Conservation (phyloP, 2,797 vertebrate species). For the Coregonus ussuriensis region DNA sequence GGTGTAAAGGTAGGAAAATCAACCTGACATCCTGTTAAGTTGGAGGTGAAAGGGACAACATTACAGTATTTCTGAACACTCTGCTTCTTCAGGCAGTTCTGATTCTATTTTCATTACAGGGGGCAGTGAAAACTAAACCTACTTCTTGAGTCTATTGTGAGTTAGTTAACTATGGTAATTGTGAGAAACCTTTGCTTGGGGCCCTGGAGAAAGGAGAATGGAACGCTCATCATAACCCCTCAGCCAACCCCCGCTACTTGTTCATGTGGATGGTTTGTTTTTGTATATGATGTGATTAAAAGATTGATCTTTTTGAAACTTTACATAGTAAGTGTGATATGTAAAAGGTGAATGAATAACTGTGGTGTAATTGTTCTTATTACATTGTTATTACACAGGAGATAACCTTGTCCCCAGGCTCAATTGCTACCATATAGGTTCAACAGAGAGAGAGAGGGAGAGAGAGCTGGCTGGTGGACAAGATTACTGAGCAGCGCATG, state of each 20-base stretch:
- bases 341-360: neutral
- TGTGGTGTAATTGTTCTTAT: conserved; percentile 17
- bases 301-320: conserved; percentile 54
- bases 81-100: neutral
- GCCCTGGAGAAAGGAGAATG: conserved; percentile 8
- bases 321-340: conserved; percentile 10
- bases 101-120: conserved; percentile 2
- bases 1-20: conserved; percentile 1
- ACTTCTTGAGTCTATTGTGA: neutral
- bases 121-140: neutral
- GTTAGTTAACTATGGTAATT: neutral
- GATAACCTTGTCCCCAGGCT: too few species aligned
- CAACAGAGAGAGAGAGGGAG: too few species aligned
- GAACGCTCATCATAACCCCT: neutral
- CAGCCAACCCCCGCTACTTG: conserved; percentile 15
- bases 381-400: too few species aligned
- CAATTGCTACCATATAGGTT: too few species aligned
- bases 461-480: too few species aligned
- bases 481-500: too few species aligned
- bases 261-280: conserved; percentile 41
- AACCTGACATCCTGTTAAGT: neutral
- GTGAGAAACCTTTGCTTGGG: neutral
- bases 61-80: neutral
- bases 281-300: conserved; percentile 74
- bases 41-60: neutral